Base-by-base conservation (phyloP, 2,797 vertebrate genomes). In the Brachyalestes nurse region DNA sequence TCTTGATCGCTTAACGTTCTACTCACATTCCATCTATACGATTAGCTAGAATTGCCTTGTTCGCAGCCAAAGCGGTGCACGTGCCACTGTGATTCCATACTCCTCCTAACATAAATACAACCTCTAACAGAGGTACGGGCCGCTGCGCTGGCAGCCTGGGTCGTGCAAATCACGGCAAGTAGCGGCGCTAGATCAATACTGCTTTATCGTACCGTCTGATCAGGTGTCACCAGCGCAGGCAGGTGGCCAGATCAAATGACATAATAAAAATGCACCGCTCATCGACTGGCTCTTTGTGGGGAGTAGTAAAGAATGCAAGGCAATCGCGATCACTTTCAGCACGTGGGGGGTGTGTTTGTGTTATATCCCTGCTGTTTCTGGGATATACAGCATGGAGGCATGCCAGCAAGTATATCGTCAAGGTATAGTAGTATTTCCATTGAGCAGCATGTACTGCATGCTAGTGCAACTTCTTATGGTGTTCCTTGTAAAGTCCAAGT, bases 161-260 rank as follows among this genome's bases (percentile, higher is more conserved):
- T 21, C 16, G 45, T 7, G 17, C 87, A 90, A 90, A 89, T 90
- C 90, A 82, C 62, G 49, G 57, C 42, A 67, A 77, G 38, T 16
- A 62, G 72, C 79, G 58, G 57, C 19, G 9, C 73, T 34, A 7
- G 88, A 91, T 94, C 91, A 64, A 92, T 94, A 70, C 34, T 6
- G 80, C 65, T 90, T 89, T 80, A 92, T 90, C 88, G 88, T 86
- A 83, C 75, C 64, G 83, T 85, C 88, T 87, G 88, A 91, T 90
- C 92, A 88, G 88, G 90, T 89, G 88, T 91, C 91, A 80, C 73
- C 60, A 53, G 78, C 80, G 6, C 88, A 62, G 79, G 89, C 89
- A 85, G 91, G 90, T 89, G 90, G 89, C 81, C 72, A 83, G 89
- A 93, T 93, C 89, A 92, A 92, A 90, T 90, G 87, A 89, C 90